phyloP scores from a whole-genome alignment of 2,797 vertebrate genomes.

The Bucorvus abyssinicus region DNA sequence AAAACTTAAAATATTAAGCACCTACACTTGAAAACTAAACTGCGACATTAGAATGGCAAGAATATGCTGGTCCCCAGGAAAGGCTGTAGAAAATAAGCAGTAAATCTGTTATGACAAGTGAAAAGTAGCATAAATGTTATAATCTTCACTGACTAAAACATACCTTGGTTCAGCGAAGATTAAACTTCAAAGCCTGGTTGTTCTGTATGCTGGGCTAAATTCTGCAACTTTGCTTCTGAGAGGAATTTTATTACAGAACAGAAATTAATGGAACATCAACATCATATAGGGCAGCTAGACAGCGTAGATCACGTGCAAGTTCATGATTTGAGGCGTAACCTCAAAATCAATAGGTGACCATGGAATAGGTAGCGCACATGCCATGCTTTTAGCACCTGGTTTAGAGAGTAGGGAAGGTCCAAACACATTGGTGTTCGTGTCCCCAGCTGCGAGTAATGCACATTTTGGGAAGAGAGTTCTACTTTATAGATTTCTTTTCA shows the following conservation, averaged over 20 bases:
- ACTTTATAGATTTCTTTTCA: background rate
- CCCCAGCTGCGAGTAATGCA: background rate
- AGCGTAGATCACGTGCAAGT: background rate
- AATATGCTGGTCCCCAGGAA: background rate
- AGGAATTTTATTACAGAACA: background rate
- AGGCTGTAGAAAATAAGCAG: conserved; percentile 5
- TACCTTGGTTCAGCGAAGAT: background rate
- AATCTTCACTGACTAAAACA: conserved; percentile 12
- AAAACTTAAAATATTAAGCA: background rate
- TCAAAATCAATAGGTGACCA: background rate
- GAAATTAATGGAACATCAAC: background rate
- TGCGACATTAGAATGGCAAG: conserved; percentile 2
- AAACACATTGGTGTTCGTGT: background rate
- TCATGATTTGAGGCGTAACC: background rate
- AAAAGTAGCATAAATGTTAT: conserved; percentile 22
- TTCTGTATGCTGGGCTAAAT: background rate
- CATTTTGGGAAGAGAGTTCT: background rate
- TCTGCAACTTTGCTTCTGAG: background rate
- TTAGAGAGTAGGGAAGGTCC: background rate
- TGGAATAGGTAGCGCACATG: rapidly evolving
- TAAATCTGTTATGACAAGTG: conserved; percentile 22
- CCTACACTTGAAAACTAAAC: background rate
- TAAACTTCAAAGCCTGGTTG: background rate
- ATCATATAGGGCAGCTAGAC: background rate
- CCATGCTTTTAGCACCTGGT: background rate